phyloP scores from a whole-genome alignment of 2,797 vertebrate genomes.

The Siniperca scherzeri region DNA sequence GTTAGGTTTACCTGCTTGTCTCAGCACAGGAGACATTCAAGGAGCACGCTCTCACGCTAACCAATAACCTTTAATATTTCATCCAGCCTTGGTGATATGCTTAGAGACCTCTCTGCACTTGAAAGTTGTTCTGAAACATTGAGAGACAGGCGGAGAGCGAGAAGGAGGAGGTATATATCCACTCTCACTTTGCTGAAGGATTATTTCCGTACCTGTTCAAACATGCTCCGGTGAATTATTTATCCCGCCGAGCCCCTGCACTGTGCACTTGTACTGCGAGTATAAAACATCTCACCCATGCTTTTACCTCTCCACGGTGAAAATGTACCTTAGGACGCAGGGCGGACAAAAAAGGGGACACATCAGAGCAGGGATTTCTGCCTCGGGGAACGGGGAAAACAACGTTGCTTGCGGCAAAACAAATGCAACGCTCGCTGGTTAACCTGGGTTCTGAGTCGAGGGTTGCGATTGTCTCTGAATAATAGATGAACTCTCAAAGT shows the following conservation, averaged over 20 bases:
- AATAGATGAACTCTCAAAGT: constrained; percentile 70
- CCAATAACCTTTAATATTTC: constrained; percentile 90
- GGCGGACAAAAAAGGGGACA: constrained; percentile 70
- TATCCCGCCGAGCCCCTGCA: constrained; percentile 77
- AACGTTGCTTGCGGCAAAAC: constrained; percentile 65
- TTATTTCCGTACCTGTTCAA: constrained; percentile 96
- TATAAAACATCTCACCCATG: constrained; percentile 71
- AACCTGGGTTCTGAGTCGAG: constrained; percentile 70
- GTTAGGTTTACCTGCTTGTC: constrained; percentile 76
- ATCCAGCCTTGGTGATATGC: constrained; percentile 83
- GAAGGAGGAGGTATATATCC: constrained; percentile 59
- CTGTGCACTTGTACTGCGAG: constrained; percentile 55
- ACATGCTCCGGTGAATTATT: constrained; percentile 93
- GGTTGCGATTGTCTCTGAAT: constrained; percentile 68
- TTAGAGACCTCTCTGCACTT: constrained; percentile 82
- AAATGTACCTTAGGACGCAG: constrained; percentile 79
- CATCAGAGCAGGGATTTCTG: constrained; percentile 60
- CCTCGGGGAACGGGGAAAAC: constrained; percentile 63
- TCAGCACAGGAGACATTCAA: constrained; percentile 60
- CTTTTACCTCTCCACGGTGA: constrained; percentile 84
- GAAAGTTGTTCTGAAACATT: constrained; percentile 49
- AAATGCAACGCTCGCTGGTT: constrained; percentile 61
- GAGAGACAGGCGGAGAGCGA: constrained; percentile 25
- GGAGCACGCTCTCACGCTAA: constrained; percentile 78
- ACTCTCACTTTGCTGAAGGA: constrained; percentile 84